Evolutionary conservation across 2,888 invertebrate species (phyloP).

Genomic region (Dryomyza anilis): DNA sequence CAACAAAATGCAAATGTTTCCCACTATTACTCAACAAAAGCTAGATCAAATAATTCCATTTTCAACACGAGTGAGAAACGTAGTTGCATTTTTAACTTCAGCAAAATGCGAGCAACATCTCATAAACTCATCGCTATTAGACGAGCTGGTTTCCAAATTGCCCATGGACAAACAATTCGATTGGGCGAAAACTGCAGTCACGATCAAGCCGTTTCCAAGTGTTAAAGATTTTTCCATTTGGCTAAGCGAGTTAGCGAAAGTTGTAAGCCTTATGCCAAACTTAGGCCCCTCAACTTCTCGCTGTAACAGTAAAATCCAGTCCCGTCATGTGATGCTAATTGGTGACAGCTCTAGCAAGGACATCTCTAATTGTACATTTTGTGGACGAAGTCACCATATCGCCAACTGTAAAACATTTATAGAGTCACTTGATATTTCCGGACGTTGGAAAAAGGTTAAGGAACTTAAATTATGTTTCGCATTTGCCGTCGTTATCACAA

Average conservation of each 20-base stretch:
- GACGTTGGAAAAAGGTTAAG: conserved; percentile 22
- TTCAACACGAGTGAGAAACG: conserved; percentile 24
- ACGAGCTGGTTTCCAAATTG: conserved; percentile 19
- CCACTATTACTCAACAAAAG: neutral
- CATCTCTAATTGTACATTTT: too few relatives aligned
- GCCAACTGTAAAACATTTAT: conserved; percentile 3
- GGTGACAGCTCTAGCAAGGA: too few relatives aligned
- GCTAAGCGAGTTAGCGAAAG: neutral
- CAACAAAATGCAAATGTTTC: conserved; percentile 17
- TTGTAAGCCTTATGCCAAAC: neutral
- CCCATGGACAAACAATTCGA: neutral
- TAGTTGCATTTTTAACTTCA: too few relatives aligned
- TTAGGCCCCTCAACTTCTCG: too few relatives aligned
- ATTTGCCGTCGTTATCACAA: too few relatives aligned
- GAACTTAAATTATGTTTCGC: conserved; percentile 9
- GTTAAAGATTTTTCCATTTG: neutral
- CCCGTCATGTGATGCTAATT: too few relatives aligned
- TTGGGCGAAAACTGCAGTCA: neutral
- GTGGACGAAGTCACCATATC: too few relatives aligned
- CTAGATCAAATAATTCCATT: conserved; percentile 19
- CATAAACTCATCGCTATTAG: conserved; percentile 25
- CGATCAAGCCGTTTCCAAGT: neutral
- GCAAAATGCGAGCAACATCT: too few relatives aligned
- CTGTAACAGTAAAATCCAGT: too few relatives aligned
- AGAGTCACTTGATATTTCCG: too few relatives aligned